phyloP scores from a whole-genome alignment of 1,140 invertebrate genomes.

The Lepidurus couesii region DNA sequence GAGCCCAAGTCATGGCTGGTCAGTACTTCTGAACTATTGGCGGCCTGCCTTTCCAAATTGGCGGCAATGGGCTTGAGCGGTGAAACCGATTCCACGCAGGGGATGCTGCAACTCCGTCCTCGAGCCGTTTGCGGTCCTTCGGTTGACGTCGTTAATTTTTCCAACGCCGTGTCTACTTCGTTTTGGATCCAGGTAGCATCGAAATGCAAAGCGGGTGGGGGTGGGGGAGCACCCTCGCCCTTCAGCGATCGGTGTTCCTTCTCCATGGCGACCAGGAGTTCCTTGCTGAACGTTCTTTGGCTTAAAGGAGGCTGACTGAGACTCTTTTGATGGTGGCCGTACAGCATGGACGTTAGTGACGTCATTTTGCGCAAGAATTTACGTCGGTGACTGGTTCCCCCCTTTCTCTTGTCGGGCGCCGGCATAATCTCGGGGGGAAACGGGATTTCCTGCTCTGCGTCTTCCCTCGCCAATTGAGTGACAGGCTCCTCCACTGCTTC shows the following conservation, averaged over 20 bases:
- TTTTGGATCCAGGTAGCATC: background rate
- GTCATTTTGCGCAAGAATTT: slow-evolving; percentile 19
- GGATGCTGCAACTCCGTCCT: slow-evolving; percentile 4
- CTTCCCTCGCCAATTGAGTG: background rate
- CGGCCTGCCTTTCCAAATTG: background rate
- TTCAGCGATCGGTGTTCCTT: background rate
- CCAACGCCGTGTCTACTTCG: background rate
- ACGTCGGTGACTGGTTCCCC: background rate
- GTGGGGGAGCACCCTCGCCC: background rate
- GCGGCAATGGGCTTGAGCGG: background rate
- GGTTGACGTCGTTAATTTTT: background rate
- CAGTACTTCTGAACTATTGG: background rate
- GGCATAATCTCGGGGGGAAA: background rate
- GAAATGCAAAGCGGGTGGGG: background rate
- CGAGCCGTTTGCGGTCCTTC: background rate
- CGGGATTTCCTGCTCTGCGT: background rate
- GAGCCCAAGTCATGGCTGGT: background rate
- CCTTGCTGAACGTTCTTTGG: slow-evolving; percentile 5
- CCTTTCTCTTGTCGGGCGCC: background rate
- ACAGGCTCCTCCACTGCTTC: too few relatives aligned
- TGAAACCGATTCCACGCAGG: background rate
- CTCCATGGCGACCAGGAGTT: background rate
- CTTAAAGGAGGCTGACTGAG: background rate
- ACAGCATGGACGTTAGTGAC: background rate
- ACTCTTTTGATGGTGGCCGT: background rate